Base-by-base conservation (phyloP, 2,113 vertebrate genomes). In the Scortum barcoo region DNA sequence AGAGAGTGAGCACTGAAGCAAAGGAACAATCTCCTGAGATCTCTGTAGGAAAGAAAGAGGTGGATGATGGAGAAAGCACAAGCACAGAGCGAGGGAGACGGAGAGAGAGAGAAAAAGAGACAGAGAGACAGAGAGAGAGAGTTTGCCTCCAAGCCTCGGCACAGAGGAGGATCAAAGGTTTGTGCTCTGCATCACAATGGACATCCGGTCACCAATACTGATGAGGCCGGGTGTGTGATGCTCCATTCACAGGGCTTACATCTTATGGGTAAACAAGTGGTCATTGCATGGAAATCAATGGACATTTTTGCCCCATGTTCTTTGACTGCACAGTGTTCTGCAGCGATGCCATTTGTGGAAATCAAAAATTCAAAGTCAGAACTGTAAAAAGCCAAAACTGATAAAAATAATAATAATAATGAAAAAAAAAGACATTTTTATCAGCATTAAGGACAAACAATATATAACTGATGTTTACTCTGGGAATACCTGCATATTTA, bases 131-230 rank as follows among this genome's bases (percentile, higher is more conserved):
- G 66, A 40, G 72, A 81, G 86, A 79, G 88, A 74, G 88, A 89
- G 83, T 88, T 91, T 89, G 92, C 92, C 89, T 93, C 86, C 84
- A 86, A 89, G 94, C 93, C 87, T 88, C 89, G 58, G 89, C 83
- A 90, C 90, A 78, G 90, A 89, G 89, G 88, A 92, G 93, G 93
- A 95, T 94, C 94, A 95, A 93, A 94, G 93, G 90, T 88, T 91
- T 93, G 90, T 92, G 91, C 88, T 93, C 92, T 93, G 94, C 93
- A 94, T 95, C 90, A 93, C 93, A 94, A 93, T 93, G 86, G 92
- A 87, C 89, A 85, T 86, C 91, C 84, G 89, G 91, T 88, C 90
- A 86, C 87, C 91, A 94, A 94, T 92, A 92, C 93, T 94, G 92
- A 93, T 92, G 92, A 92, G 91, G 71, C 85, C 33, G 65, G 76